phyloP scores from a whole-genome alignment of 2,113 vertebrate species.

The Cephalopterus ornatus region DNA sequence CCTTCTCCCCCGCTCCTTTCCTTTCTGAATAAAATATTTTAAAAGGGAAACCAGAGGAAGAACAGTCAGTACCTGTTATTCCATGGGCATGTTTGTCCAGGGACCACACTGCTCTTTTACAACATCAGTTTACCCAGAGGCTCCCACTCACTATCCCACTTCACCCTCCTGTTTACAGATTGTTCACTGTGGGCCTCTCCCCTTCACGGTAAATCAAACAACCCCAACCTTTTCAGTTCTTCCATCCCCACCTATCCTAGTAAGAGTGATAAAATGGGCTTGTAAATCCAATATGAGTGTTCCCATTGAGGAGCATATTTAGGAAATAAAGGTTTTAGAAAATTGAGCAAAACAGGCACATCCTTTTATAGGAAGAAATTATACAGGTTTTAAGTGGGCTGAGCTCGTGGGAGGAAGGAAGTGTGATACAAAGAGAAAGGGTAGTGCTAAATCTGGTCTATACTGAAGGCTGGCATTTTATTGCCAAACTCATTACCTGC shows the following conservation, averaged over 20 bases:
- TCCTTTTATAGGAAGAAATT: background rate
- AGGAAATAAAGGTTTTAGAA: background rate
- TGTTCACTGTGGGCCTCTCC: accelerated
- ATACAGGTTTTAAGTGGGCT: constrained; percentile 47
- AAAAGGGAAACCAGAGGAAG: background rate
- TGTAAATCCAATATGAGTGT: background rate
- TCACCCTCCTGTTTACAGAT: background rate
- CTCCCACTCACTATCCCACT: background rate
- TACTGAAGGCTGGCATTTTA: constrained; percentile 40
- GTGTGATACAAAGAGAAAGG: constrained; percentile 26
- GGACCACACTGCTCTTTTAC: background rate
- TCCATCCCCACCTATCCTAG: background rate
- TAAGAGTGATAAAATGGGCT: background rate
- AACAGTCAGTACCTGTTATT: background rate
- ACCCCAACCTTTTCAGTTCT: background rate
- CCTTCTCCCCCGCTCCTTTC: background rate
- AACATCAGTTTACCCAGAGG: background rate
- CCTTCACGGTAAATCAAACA: background rate
- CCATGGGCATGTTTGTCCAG: background rate
- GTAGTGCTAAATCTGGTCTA: constrained; percentile 9
- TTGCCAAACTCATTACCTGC: constrained; percentile 27
- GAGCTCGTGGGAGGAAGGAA: constrained; percentile 33
- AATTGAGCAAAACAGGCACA: background rate
- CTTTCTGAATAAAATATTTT: background rate
- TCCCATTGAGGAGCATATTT: background rate